A percentile compares a stretch with the other conserved stretches of the same genome.
phyloP scores from a whole-genome alignment of 2,113 vertebrate genomes.

The Crotophaga sulcirostris region DNA sequence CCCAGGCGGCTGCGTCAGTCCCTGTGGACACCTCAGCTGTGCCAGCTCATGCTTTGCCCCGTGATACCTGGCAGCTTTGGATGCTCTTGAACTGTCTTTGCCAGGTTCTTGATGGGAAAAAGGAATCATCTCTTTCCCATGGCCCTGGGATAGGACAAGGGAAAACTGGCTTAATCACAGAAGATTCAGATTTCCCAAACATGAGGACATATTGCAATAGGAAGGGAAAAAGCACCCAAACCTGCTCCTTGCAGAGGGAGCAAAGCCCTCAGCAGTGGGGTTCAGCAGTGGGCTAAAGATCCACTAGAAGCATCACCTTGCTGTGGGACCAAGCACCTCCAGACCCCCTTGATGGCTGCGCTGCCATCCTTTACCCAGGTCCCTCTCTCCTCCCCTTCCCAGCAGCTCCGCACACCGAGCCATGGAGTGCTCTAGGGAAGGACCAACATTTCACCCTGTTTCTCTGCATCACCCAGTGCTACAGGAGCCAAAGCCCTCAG shows the following conservation, averaged over 20 bases:
- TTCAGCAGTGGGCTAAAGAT: background rate
- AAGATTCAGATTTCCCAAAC: background rate
- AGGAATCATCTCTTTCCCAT: background rate
- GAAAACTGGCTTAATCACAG: background rate
- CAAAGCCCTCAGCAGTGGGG: background rate
- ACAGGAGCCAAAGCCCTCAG: background rate
- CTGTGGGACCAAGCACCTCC: fast-evolving
- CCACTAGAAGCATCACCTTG: background rate
- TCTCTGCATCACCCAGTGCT: background rate
- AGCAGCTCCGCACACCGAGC: background rate
- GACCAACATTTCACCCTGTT: background rate
- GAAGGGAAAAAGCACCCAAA: background rate
- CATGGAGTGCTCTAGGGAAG: fast-evolving
- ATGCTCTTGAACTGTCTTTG: background rate
- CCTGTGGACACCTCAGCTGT: background rate
- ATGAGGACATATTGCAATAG: fast-evolving
- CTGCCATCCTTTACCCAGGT: background rate
- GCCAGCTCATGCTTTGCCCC: background rate
- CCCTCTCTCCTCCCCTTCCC: background rate
- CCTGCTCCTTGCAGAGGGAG: background rate
- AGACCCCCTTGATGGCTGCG: fast-evolving
- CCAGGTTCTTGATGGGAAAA: background rate
- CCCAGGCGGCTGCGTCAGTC: background rate
- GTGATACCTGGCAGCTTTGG: background rate
- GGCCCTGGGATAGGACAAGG: background rate